Percentiles rank a stretch among this genome's conserved stretches.
phyloP scores from a whole-genome alignment of 1,140 invertebrate species.

The Drosophila asahinai region DNA sequence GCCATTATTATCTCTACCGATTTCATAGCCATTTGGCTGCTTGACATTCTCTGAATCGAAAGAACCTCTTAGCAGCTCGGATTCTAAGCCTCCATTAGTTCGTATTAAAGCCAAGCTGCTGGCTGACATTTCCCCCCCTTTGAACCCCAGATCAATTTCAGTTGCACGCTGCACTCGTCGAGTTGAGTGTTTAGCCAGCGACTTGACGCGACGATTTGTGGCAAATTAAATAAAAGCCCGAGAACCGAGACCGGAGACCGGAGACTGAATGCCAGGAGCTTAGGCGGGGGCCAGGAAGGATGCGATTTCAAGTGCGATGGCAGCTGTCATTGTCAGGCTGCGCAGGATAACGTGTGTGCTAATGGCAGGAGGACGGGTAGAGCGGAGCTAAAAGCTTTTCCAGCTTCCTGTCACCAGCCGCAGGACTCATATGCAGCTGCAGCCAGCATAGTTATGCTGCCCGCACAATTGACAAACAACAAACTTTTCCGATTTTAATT shows the following conservation, averaged over 20 bases:
- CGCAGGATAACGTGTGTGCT: conserved; percentile 37
- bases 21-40: not conserved
- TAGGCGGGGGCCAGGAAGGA: conserved; percentile 9
- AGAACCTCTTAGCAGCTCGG: not conserved
- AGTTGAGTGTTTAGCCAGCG: conserved; percentile 36
- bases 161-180: conserved; percentile 15
- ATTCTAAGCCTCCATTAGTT: conserved; percentile 18
- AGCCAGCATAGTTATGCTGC: not conserved
- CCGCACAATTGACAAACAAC: conserved; percentile 27
- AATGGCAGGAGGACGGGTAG: conserved; percentile 29
- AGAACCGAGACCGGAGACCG: not conserved
- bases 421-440: conserved; percentile 11
- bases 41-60: not conserved
- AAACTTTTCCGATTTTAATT: conserved; percentile 43
- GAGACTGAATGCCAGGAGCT: conserved; percentile 8
- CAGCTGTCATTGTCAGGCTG: conserved; percentile 54
- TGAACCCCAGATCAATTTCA: conserved; percentile 27
- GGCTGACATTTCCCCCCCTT: conserved; percentile 10
- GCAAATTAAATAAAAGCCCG: conserved; percentile 68
- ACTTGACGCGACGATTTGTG: conserved; percentile 66
- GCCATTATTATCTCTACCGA: not conserved
- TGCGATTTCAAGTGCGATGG: conserved; percentile 28
- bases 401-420: conserved; percentile 29
- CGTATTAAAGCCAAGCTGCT: conserved; percentile 6
- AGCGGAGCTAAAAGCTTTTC: conserved; percentile 57